Base-by-base conservation (phyloP, 2,888 invertebrate species). In the Eugnorisma glareosa region DNA sequence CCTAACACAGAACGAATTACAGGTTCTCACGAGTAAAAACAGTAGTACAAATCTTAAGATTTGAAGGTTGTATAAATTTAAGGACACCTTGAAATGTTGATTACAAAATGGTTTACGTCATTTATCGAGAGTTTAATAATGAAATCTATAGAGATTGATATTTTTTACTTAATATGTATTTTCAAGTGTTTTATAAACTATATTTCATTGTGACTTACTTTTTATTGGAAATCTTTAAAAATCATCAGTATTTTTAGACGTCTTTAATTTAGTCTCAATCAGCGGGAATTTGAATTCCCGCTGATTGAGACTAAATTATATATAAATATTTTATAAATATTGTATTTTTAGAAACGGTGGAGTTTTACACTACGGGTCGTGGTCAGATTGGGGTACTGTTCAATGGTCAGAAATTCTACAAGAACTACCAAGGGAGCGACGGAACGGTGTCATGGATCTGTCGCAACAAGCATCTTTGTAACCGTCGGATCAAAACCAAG, bases 331-430 rank as follows among this genome's bases (percentile, higher is more conserved):
- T 59, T 28, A 57, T 31, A 3, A 5, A 28, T 66, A 13, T 40
- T 59, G n/a, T 59, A 10, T 10, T 75, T 83, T 75, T 66, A 75
- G 77, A 73, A 57, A 48, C 28, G 5, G 77, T 82, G 11, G 75
- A 79, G 48, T 91, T 87, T 79, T 87, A 82, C 74, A 51, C 69
- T n/a, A 88, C 91, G 7, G 74, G 37, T 37, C 88, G 87, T 69
- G 89, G 90, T 10, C 82, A 85, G 10, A 54, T 87, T 8, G 89
- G 83, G 2, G 79, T 85, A 3, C 40, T 82, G 48, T 90, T 85
- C 73, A 76, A 86, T 5, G 88, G 87, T 1, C 79, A 85, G 45
- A 88, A 77, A 63, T 91, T 86, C 71, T 87, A 91, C 75, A 91
- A 88, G 79, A 92, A 91, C 73, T 91, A 91, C 54, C 75, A 81